Conservation (phyloP, 2,888 invertebrate genomes). For the Philhelius pedissequus region DNA sequence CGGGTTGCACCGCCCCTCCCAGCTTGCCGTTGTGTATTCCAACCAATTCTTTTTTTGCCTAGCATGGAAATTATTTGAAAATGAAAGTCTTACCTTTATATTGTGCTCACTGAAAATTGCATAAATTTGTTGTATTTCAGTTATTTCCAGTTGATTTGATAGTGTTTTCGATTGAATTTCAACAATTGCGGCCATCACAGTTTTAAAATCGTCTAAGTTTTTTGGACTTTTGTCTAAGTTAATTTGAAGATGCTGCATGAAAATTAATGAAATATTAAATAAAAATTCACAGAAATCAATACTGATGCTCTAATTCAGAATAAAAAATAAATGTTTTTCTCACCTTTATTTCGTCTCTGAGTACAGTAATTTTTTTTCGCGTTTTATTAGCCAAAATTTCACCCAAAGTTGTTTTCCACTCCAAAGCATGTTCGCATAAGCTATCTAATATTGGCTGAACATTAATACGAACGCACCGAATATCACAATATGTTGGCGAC, state of each 20-base stretch:
- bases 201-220: constrained; percentile 89
- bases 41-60: too few relatives aligned
- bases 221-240: constrained; percentile 88
- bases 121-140: constrained; percentile 88
- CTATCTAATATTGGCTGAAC: constrained; percentile 85
- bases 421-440: constrained; percentile 86
- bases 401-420: constrained; percentile 90
- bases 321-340: constrained; percentile 69
- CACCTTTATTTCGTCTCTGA: constrained; percentile 86
- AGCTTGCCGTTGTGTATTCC: too few relatives aligned
- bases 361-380: constrained; percentile 83
- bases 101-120: constrained; percentile 86
- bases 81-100: constrained; percentile 84
- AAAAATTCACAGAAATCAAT: not conserved
- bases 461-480: constrained; percentile 86
- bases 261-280: not conserved
- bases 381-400: constrained; percentile 84
- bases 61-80: too few relatives aligned
- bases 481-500: constrained; percentile 82
- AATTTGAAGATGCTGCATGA: constrained; percentile 79
- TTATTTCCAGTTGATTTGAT: constrained; percentile 87
- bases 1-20: too few relatives aligned
- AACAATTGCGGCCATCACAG: constrained; percentile 90
- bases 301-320: not conserved
- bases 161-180: constrained; percentile 87